Percentiles rank a stretch among this genome's conserved stretches.
Conservation (phyloP, 2,797 vertebrate species). For the Gadopsis marmoratus region DNA sequence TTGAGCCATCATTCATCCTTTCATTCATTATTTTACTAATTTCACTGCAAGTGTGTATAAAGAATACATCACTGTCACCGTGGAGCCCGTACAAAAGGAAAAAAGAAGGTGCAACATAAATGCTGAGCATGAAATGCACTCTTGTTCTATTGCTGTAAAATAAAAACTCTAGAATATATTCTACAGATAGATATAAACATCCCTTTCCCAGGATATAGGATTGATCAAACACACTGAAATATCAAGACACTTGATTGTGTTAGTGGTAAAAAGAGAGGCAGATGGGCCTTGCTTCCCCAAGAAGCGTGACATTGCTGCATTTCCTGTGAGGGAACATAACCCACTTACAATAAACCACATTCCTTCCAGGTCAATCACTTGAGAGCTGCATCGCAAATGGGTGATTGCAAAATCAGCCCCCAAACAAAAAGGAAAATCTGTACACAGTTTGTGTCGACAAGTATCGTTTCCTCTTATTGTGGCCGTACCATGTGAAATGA, state of each 20-base stretch:
- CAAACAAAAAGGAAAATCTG: not conserved
- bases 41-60: constrained; percentile 21
- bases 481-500: not conserved
- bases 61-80: constrained; percentile 6
- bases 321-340: constrained; percentile 59
- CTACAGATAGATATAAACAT: not conserved
- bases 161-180: not conserved
- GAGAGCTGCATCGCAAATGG: constrained; percentile 37
- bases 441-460: not conserved
- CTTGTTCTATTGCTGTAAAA: not conserved
- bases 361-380: constrained; percentile 64
- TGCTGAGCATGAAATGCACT: constrained; percentile 1
- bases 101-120: not conserved
- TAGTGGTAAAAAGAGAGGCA: constrained; percentile 9
- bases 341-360: constrained; percentile 68
- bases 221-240: not conserved
- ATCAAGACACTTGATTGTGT: constrained; percentile 6
- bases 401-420: constrained; percentile 30
- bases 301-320: constrained; percentile 40
- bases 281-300: constrained; percentile 30
- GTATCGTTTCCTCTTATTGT: constrained; percentile 6
- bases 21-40: constrained; percentile 22
- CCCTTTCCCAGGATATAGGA: not conserved
- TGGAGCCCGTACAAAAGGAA: not conserved
- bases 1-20: constrained; percentile 16